Percentiles rank a stretch among this genome's conserved stretches.
phyloP scores from a whole-genome alignment of 1,140 invertebrate genomes.

The Drosophila subpulchrella region DNA sequence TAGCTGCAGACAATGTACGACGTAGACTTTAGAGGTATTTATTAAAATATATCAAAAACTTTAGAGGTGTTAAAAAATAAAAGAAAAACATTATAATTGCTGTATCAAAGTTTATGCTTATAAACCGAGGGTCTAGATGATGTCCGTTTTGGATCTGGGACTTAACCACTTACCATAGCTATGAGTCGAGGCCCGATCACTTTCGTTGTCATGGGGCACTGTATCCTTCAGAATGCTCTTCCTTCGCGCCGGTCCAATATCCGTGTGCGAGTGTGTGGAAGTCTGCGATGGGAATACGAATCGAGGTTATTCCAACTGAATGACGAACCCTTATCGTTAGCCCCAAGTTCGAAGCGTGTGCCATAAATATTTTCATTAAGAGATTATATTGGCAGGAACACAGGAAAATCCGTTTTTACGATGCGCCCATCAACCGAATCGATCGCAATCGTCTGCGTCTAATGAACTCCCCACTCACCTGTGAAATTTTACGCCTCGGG shows the following conservation, averaged over 20 bases:
- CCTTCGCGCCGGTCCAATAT: slow-evolving; percentile 86
- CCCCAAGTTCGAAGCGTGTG: neutral
- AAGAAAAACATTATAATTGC: too few relatives aligned
- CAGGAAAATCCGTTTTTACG: slow-evolving; percentile 51
- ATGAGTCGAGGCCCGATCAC: slow-evolving; percentile 72
- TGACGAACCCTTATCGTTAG: slow-evolving; percentile 15
- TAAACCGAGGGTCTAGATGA: neutral
- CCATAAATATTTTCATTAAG: slow-evolving; percentile 28
- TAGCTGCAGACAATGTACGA: neutral
- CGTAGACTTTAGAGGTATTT: neutral
- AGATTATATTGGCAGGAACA: slow-evolving; percentile 21
- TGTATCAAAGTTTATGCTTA: neutral
- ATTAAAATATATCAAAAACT: neutral
- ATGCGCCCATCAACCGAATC: slow-evolving; percentile 24
- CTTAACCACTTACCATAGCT: slow-evolving; percentile 68
- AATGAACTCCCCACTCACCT: slow-evolving; percentile 58
- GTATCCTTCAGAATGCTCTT: slow-evolving; percentile 88
- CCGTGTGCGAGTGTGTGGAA: slow-evolving; percentile 77
- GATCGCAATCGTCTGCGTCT: slow-evolving; percentile 36
- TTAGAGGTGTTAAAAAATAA: too few relatives aligned
- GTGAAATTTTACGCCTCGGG: slow-evolving; percentile 83
- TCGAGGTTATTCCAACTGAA: slow-evolving; percentile 1
- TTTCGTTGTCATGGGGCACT: slow-evolving; percentile 73
- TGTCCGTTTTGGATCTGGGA: neutral
- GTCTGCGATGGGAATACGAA: slow-evolving; percentile 47